Conservation (phyloP, 2,113 vertebrate genomes). For the Pimephales promelas region DNA sequence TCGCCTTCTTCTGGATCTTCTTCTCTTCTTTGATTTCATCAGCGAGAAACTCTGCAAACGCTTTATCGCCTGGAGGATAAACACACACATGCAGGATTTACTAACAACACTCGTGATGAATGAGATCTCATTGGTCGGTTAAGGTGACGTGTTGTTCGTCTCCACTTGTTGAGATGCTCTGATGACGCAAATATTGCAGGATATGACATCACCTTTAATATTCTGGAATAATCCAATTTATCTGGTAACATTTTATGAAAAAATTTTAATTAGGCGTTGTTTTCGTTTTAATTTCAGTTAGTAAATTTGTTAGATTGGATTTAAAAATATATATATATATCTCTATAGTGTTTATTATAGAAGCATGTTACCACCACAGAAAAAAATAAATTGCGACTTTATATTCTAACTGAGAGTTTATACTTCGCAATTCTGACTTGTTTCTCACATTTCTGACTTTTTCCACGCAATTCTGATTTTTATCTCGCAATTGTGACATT, state of each 20-base stretch:
- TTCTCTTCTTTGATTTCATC: slow-evolving; percentile 94
- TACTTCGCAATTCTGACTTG: too few species aligned
- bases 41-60: slow-evolving; percentile 85
- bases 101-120: not conserved
- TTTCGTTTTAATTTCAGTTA: not conserved
- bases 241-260: not conserved
- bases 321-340: too few species aligned
- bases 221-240: not conserved
- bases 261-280: not conserved
- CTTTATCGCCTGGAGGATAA: slow-evolving; percentile 85
- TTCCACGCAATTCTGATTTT: too few species aligned
- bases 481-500: fast-evolving
- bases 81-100: not conserved
- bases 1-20: slow-evolving; percentile 90
- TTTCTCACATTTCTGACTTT: too few species aligned
- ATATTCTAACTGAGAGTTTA: too few species aligned
- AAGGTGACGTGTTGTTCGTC: not conserved
- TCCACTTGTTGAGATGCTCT: not conserved
- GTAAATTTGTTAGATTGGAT: not conserved
- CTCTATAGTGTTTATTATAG: too few species aligned
- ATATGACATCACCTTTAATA: not conserved
- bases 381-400: too few species aligned
- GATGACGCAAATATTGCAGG: not conserved
- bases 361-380: too few species aligned
- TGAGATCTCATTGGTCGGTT: not conserved